Conservation (phyloP, 2,113 vertebrate genomes). For the Lontra canadensis region DNA sequence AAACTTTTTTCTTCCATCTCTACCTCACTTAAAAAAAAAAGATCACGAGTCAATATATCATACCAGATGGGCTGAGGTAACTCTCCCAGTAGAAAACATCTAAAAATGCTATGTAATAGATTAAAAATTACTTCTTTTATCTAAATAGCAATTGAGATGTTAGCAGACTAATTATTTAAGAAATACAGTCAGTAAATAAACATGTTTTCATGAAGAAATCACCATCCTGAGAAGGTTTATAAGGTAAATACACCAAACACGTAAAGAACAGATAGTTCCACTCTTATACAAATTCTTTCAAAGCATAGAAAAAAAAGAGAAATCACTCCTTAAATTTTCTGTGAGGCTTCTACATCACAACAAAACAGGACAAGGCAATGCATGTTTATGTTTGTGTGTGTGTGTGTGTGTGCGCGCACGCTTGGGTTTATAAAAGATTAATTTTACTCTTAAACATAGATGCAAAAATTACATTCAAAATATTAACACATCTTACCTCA, state of each 20-base stretch:
- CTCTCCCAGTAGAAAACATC: constrained; percentile 47
- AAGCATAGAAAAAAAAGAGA: background rate
- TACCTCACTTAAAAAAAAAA: constrained; percentile 52
- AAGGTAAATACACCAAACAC: background rate
- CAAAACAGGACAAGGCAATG: background rate
- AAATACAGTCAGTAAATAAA: background rate
- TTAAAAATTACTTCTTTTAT: constrained; percentile 5
- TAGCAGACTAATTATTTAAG: constrained; percentile 38
- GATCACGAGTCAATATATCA: constrained; percentile 44
- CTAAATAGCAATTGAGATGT: constrained; percentile 38
- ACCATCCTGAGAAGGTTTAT: background rate
- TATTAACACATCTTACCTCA: background rate
- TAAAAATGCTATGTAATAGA: constrained; percentile 41
- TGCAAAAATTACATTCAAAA: background rate
- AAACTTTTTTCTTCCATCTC: constrained; percentile 60
- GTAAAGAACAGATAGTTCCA: background rate
- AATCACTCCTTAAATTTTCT: background rate
- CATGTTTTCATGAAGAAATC: background rate
- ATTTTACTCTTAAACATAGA: background rate
- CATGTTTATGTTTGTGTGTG: background rate
- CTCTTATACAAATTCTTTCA: background rate
- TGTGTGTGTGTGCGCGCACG: background rate
- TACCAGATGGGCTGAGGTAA: constrained; percentile 65
- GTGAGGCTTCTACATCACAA: background rate
- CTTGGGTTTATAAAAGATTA: background rate